Conservation (phyloP, 2,113 vertebrate genomes). For the Thermophis baileyi region DNA sequence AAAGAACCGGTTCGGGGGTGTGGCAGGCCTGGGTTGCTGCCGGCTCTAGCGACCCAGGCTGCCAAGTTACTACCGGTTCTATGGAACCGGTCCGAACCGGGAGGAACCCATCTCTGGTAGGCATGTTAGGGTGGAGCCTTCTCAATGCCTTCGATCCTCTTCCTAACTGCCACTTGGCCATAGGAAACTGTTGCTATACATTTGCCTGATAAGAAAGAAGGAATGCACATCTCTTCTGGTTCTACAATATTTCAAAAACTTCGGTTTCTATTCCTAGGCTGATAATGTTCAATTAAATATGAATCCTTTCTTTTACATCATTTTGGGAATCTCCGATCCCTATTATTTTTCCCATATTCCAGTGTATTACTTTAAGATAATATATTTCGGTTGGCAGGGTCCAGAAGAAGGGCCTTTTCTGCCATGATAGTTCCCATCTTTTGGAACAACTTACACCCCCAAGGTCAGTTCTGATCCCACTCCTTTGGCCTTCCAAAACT, state of each 20-base stretch:
- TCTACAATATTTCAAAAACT: background rate
- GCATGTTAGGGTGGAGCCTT: background rate
- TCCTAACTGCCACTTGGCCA: background rate
- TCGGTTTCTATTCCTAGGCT: background rate
- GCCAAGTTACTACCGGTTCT: too few relatives aligned
- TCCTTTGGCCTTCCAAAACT: too few relatives aligned
- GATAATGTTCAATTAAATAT: background rate
- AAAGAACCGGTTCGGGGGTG: too few relatives aligned
- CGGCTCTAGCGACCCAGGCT: too few relatives aligned
- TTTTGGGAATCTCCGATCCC: background rate
- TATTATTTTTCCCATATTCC: background rate
- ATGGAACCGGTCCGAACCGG: too few relatives aligned
- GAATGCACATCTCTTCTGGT: background rate
- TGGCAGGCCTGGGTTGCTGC: too few relatives aligned
- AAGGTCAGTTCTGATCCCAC: too few relatives aligned
- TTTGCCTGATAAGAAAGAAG: background rate
- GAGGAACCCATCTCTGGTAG: background rate
- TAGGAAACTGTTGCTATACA: background rate
- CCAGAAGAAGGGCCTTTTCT: too few relatives aligned
- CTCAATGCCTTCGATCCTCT: background rate
- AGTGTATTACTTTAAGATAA: background rate
- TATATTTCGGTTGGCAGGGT: too few relatives aligned
- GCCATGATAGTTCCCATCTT: too few relatives aligned
- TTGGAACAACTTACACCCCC: too few relatives aligned
- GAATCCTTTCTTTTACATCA: background rate